A percentile compares a stretch with the other conserved stretches of the same genome.
Conservation (phyloP, 2,797 vertebrate genomes). For the Gallinago nigripennis region DNA sequence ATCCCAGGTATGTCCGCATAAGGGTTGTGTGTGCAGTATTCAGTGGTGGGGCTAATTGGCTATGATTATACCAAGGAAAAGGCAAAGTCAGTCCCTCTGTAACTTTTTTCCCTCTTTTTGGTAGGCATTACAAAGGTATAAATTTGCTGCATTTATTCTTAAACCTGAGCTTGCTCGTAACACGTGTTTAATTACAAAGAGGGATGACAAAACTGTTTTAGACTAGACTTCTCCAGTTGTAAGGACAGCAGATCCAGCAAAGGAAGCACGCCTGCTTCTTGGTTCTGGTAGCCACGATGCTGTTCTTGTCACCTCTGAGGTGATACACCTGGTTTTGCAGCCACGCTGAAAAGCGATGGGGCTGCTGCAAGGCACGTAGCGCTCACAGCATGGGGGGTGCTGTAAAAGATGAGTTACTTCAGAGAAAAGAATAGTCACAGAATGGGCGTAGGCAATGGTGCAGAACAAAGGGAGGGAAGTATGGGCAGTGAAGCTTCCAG, state of each 20-base stretch:
- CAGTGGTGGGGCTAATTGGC: neutral
- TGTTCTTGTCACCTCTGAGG: neutral
- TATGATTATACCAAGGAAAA: neutral
- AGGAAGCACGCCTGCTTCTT: neutral
- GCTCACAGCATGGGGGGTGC: neutral
- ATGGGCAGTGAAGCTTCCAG: neutral
- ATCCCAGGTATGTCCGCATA: neutral
- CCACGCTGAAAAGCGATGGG: neutral
- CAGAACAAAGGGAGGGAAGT: neutral
- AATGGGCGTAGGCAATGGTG: neutral
- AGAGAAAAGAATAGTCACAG: neutral
- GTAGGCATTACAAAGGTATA: neutral
- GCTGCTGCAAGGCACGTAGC: neutral
- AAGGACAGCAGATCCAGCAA: neutral
- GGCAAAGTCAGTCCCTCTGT: neutral
- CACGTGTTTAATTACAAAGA: neutral
- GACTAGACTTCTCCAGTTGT: neutral
- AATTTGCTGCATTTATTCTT: neutral
- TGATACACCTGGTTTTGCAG: neutral
- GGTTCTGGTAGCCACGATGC: neutral
- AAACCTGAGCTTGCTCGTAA: neutral
- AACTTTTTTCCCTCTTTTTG: neutral
- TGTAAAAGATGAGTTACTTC: neutral
- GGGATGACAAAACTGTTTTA: neutral
- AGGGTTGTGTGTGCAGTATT: neutral